These are phyloP conservation scores for Anguilla pacifica DNA, from an alignment of 2,797 vertebrate species.

Conservation along the genomic window DNA sequence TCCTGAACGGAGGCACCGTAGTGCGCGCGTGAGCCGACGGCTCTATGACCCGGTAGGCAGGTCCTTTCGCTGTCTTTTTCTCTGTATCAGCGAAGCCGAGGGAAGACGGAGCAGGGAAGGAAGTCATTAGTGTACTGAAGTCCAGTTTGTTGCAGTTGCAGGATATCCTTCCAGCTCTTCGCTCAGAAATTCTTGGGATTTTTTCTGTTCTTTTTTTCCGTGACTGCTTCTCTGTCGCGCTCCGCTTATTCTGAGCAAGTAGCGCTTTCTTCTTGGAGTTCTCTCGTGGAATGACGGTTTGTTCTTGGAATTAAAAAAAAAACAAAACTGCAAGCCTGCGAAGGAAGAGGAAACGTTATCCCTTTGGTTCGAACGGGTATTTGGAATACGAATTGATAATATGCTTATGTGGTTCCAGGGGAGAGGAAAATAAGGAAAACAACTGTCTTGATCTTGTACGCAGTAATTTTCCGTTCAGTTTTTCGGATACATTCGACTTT, in stretches of 20 bases:
- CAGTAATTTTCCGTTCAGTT: conserved; percentile 2
- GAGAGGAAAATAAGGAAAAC: neutral
- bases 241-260: conserved; percentile 35
- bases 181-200: conserved; percentile 67
- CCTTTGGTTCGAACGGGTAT: neutral
- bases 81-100: conserved; percentile 57
- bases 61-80: conserved; percentile 39
- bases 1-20: neutral
- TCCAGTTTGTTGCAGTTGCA: conserved; percentile 71
- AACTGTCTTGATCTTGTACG: conserved; percentile 1
- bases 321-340: conserved; percentile 6
- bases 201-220: conserved; percentile 25
- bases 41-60: conserved; percentile 73
- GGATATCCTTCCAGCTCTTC: conserved; percentile 73
- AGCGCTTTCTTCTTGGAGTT: conserved; percentile 41
- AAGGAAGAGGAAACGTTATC: conserved; percentile 31
- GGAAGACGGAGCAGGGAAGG: conserved; percentile 65
- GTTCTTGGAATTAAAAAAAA: conserved; percentile 46
- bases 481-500: conserved; percentile 6
- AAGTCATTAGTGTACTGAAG: conserved; percentile 72
- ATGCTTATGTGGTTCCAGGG: conserved; percentile 6
- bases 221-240: conserved; percentile 9
- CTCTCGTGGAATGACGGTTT: conserved; percentile 48
- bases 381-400: conserved; percentile 11
- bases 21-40: conserved; percentile 45